Conservation (phyloP, 2,113 vertebrate species). For the Chionis minor region DNA sequence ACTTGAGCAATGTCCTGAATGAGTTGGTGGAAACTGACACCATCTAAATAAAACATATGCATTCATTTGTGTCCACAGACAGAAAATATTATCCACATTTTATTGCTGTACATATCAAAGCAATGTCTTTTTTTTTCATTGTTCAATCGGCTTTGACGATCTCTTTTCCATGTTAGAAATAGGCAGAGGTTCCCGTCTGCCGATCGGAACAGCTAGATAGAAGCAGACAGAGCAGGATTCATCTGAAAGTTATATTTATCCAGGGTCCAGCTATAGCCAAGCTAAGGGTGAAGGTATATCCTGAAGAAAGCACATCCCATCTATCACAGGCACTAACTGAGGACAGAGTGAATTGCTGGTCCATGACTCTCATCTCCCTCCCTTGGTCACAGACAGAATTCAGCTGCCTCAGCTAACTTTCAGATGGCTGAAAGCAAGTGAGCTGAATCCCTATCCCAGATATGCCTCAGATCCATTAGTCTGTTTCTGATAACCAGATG, state of each 20-base stretch:
- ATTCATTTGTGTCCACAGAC: not conserved
- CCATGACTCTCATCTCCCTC: not conserved
- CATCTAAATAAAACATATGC: not conserved
- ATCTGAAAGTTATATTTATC: not conserved
- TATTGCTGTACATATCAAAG: not conserved
- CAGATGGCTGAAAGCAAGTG: not conserved
- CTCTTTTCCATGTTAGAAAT: not conserved
- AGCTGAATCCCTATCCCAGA: not conserved
- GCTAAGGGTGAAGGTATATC: not conserved
- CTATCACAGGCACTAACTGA: not conserved
- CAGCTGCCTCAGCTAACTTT: not conserved
- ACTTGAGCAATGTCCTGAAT: not conserved
- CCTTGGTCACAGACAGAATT: not conserved
- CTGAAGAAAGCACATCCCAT: not conserved
- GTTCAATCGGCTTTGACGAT: not conserved
- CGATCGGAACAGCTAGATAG: not conserved
- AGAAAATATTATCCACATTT: not conserved
- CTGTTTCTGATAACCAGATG: not conserved
- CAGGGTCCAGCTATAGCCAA: not conserved
- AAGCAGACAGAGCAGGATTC: not conserved
- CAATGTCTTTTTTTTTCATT: accelerated
- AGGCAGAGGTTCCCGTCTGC: not conserved
- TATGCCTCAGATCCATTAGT: not conserved
- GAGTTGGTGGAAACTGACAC: not conserved
- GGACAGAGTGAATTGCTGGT: not conserved